Evolutionary conservation across 2,113 vertebrate genomes (phyloP).

Genomic region (Ictalurus furcatus): DNA sequence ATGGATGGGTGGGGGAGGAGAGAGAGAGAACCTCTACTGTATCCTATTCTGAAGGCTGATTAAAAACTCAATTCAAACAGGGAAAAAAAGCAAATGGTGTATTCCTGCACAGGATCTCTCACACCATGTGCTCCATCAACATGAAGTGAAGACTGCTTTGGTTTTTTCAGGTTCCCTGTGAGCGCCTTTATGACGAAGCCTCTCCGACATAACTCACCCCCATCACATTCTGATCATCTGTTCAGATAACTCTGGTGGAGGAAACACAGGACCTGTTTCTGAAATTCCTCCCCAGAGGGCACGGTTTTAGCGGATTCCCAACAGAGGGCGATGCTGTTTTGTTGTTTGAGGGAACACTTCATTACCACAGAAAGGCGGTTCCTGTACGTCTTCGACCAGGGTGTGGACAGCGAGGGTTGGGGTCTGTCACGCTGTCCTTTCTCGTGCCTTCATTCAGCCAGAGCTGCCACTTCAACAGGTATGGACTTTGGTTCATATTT

Average conservation of each 20-base stretch:
- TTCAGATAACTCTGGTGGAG: neutral
- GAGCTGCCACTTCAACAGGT: constrained; percentile 43
- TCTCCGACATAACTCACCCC: neutral
- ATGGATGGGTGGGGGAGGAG: too few species aligned
- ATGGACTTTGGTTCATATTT: neutral
- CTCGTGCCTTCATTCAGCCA: constrained; percentile 2
- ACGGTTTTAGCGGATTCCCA: constrained; percentile 20
- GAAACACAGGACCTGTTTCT: too few species aligned
- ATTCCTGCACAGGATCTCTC: neutral
- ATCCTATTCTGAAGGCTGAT: neutral
- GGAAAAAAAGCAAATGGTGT: neutral
- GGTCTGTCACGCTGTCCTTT: constrained; percentile 31
- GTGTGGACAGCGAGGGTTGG: constrained; percentile 47
- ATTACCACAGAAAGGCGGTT: constrained; percentile 17
- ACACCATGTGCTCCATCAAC: neutral
- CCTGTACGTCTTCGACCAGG: constrained; percentile 17
- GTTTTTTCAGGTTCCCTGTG: neutral
- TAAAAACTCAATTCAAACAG: neutral
- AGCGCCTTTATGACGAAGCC: neutral
- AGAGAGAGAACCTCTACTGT: too few species aligned
- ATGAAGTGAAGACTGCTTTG: neutral
- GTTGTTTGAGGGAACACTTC: constrained; percentile 4
- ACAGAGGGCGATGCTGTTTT: constrained; percentile 36
- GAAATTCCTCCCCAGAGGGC: constrained; percentile 20
- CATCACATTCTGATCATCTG: neutral